phyloP scores from a whole-genome alignment of 2,113 vertebrate species.

The Toxotes jaculatrix region DNA sequence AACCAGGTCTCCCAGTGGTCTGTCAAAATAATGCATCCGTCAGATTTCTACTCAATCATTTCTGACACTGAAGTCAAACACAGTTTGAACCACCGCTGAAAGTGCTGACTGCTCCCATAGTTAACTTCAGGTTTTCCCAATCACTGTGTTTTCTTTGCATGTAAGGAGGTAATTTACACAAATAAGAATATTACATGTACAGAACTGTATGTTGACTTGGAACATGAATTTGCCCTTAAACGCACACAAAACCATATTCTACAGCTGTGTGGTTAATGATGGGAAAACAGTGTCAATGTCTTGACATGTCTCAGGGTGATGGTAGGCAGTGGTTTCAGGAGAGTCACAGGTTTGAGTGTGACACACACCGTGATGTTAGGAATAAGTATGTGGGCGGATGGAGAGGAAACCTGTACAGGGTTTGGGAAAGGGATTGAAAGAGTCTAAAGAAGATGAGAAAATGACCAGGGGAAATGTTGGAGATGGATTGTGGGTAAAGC shows the following conservation, averaged over 20 bases:
- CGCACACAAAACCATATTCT: slow-evolving; percentile 6
- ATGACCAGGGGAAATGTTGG: background rate
- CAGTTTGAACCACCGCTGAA: background rate
- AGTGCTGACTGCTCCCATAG: slow-evolving; percentile 20
- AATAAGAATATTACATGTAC: background rate
- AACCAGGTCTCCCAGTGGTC: background rate
- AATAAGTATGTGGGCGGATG: slow-evolving; percentile 62
- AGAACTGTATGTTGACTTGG: background rate
- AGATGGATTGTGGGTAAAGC: slow-evolving; percentile 29
- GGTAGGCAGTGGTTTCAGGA: slow-evolving; percentile 54
- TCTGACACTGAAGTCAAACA: slow-evolving; percentile 39
- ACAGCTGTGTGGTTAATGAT: slow-evolving; percentile 56
- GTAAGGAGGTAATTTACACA: background rate
- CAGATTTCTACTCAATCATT: slow-evolving; percentile 44
- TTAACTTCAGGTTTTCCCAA: slow-evolving; percentile 1
- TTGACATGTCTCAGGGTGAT: slow-evolving; percentile 47
- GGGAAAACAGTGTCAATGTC: slow-evolving; percentile 46
- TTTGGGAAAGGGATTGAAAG: slow-evolving; percentile 22
- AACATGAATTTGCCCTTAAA: slow-evolving; percentile 19
- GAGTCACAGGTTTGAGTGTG: slow-evolving; percentile 48
- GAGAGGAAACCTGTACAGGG: slow-evolving; percentile 26
- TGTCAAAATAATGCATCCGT: slow-evolving; percentile 46
- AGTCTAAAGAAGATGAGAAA: slow-evolving; percentile 11
- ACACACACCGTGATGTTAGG: slow-evolving; percentile 50
- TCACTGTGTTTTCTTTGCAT: slow-evolving; percentile 5